phyloP scores from a whole-genome alignment of 2,113 vertebrate genomes.

The Sinocyclocheilus rhinocerous region DNA sequence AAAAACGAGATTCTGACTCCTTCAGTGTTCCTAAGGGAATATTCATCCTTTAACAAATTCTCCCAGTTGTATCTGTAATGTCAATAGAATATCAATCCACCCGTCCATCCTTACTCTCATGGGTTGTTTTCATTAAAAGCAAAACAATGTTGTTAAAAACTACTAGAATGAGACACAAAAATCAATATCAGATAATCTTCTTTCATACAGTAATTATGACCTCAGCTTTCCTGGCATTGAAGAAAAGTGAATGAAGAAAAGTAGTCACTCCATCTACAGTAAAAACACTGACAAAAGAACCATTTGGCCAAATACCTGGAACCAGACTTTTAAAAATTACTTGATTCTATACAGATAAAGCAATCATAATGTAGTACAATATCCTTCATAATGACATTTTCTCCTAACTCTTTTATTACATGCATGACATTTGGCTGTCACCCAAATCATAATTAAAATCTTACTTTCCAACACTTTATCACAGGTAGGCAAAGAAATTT shows the following conservation, averaged over 20 bases:
- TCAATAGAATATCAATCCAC: background rate
- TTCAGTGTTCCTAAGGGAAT: background rate
- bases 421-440: background rate
- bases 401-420: background rate
- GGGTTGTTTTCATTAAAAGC: background rate
- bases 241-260: too few relatives aligned
- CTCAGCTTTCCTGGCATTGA: too few relatives aligned
- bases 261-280: too few relatives aligned
- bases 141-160: too few relatives aligned
- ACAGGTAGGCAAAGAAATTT: constrained; percentile 2
- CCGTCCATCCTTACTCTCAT: background rate
- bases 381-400: background rate
- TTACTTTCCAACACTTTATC: background rate
- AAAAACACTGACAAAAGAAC: background rate
- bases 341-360: constrained; percentile 12
- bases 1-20: background rate
- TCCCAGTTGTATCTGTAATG: background rate
- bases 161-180: too few relatives aligned
- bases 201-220: too few relatives aligned
- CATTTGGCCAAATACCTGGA: background rate
- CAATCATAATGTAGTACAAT: background rate
- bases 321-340: background rate
- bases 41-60: background rate
- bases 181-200: too few relatives aligned
- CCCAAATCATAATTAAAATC: constrained; percentile 16